phyloP scores from a whole-genome alignment of 2,888 invertebrate species.

The Ophioninae sp. region DNA sequence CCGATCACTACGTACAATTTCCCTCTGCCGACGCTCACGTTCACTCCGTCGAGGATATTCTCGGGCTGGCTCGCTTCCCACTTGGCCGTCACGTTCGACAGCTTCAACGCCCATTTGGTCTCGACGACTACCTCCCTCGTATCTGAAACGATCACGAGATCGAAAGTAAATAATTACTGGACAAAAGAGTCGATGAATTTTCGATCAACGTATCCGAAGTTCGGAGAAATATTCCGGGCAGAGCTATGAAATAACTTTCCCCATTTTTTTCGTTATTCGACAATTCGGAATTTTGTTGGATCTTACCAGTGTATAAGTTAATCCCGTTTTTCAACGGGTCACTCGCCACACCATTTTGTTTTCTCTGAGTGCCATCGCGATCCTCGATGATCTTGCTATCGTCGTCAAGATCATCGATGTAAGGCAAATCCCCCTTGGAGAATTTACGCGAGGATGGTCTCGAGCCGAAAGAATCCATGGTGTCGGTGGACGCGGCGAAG shows the following conservation, averaged over 20 bases:
- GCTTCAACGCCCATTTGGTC: constrained; percentile 68
- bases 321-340: constrained; percentile 70
- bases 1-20: constrained; percentile 88
- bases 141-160: constrained; percentile 43
- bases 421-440: constrained; percentile 73
- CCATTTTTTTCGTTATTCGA: neutral
- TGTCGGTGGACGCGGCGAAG: constrained; percentile 65
- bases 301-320: constrained; percentile 55
- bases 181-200: neutral
- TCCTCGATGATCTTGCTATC: constrained; percentile 66
- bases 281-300: neutral
- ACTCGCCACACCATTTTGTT: constrained; percentile 76
- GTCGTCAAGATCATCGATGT: constrained; percentile 76
- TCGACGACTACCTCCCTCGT: constrained; percentile 54
- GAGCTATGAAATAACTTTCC: too few relatives aligned
- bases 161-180: too few relatives aligned
- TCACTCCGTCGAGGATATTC: constrained; percentile 83
- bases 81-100: constrained; percentile 77
- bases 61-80: constrained; percentile 83
- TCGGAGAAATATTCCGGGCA: neutral
- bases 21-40: constrained; percentile 83
- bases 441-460: constrained; percentile 64
- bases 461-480: constrained; percentile 65
- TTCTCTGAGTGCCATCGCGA: constrained; percentile 70
- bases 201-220: too few relatives aligned